Percentiles rank a stretch among this genome's conserved stretches.
phyloP scores from a whole-genome alignment of 2,888 invertebrate species.

The Lepidonotus clava region DNA sequence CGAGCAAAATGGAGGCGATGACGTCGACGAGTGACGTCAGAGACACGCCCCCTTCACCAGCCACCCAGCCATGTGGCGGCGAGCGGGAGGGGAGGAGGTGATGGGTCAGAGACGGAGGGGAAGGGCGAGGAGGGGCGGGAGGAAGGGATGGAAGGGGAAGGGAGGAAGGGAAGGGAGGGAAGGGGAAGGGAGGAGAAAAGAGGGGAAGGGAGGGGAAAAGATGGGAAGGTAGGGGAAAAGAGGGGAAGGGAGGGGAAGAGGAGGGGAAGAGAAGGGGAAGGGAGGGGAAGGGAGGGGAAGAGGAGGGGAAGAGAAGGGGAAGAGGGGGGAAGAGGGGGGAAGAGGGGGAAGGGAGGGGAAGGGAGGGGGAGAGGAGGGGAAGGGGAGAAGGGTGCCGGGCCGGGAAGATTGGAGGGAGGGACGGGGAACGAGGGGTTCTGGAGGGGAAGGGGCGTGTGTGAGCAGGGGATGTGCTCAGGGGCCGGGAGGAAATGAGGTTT shows the following conservation, averaged over 20 bases:
- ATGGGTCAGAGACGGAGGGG: too few species aligned
- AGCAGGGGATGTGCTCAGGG: background rate
- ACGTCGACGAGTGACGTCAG: too few species aligned
- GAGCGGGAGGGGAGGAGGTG: too few species aligned
- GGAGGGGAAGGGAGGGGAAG: background rate
- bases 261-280: background rate
- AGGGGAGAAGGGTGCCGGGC: background rate
- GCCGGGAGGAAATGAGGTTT: background rate
- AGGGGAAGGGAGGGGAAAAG: background rate
- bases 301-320: background rate
- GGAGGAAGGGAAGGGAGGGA: background rate
- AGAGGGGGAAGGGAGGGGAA: background rate
- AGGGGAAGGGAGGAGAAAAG: background rate
- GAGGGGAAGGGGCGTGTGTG: background rate
- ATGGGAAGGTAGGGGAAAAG: background rate
- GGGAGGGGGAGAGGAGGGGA: background rate
- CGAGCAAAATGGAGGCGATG: too few species aligned
- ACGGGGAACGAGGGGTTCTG: background rate
- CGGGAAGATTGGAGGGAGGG: background rate
- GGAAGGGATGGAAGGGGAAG: background rate
- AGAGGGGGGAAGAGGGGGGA: background rate
- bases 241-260: too few species aligned
- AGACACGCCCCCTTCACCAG: too few species aligned
- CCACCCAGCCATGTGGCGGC: too few species aligned
- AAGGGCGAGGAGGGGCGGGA: background rate